Conservation (phyloP, 1,140 invertebrate genomes). For the Brachionus plicatilis region DNA sequence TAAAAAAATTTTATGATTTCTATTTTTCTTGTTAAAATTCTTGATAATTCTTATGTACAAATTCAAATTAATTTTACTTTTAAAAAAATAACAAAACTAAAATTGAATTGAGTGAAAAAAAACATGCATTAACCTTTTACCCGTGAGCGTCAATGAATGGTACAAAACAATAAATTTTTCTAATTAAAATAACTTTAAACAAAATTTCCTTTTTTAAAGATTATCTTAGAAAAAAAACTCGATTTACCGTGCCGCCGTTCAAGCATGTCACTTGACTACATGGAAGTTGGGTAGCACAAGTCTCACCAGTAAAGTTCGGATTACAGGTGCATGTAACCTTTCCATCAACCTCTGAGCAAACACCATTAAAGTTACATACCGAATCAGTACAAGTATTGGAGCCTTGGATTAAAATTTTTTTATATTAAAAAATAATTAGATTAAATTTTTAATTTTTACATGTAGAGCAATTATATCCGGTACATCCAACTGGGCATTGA, state of each 20-base stretch:
- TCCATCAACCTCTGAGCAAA: background rate
- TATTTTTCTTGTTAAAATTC: too few relatives aligned
- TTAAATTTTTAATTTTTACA: background rate
- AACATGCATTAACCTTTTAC: too few relatives aligned
- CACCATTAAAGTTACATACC: slow-evolving; percentile 12
- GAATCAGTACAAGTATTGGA: background rate
- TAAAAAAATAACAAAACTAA: too few relatives aligned
- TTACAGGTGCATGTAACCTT: background rate
- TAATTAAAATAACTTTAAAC: background rate
- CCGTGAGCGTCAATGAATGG: too few relatives aligned
- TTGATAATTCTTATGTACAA: too few relatives aligned
- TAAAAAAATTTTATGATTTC: too few relatives aligned
- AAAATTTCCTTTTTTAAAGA: background rate
- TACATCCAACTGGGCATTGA: slow-evolving; percentile 23
- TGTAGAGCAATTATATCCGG: background rate
- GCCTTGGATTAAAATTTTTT: background rate
- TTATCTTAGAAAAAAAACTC: background rate
- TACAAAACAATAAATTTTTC: too few relatives aligned
- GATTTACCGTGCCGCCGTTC: slow-evolving; percentile 16
- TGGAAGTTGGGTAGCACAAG: background rate
- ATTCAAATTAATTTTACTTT: too few relatives aligned
- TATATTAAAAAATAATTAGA: background rate
- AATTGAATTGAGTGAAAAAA: too few relatives aligned
- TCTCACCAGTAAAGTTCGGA: background rate
- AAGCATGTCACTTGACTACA: background rate